Conservation (phyloP, 2,888 invertebrate species). For the Chromoteleia sp. region DNA sequence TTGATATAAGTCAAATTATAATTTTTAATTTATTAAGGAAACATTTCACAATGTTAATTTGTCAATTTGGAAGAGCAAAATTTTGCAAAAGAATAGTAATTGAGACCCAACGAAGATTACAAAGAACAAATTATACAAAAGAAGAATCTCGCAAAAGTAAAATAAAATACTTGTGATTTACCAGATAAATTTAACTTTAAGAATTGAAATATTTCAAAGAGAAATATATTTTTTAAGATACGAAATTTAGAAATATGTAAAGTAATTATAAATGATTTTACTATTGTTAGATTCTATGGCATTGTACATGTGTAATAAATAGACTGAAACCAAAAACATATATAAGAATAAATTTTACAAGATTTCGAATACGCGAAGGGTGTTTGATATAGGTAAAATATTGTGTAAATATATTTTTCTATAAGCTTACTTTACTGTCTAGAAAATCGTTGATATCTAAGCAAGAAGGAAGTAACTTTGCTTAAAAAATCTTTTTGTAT, state of each 20-base stretch:
- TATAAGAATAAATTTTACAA: slow-evolving; percentile 14
- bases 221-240: background rate
- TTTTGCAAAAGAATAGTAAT: too few relatives aligned
- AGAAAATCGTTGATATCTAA: background rate
- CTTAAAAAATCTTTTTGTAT: background rate
- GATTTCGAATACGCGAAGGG: background rate
- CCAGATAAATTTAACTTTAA: too few relatives aligned
- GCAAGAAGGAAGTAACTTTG: background rate
- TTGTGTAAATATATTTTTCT: slow-evolving; percentile 36
- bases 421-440: slow-evolving; percentile 11
- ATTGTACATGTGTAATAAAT: slow-evolving; percentile 19
- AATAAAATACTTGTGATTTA: background rate
- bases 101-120: too few relatives aligned
- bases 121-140: too few relatives aligned
- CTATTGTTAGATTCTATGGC: slow-evolving; percentile 24
- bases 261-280: slow-evolving; percentile 6
- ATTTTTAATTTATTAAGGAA: too few relatives aligned
- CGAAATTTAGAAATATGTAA: background rate
- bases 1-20: too few relatives aligned
- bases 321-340: slow-evolving; percentile 33
- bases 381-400: slow-evolving; percentile 1
- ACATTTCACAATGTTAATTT: too few relatives aligned
- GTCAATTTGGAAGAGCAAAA: too few relatives aligned
- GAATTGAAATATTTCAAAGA: too few relatives aligned
- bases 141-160: background rate